A percentile compares a stretch with the other conserved stretches of the same genome.
phyloP scores from a whole-genome alignment of 2,113 vertebrate genomes.

The Neofelis nebulosa region DNA sequence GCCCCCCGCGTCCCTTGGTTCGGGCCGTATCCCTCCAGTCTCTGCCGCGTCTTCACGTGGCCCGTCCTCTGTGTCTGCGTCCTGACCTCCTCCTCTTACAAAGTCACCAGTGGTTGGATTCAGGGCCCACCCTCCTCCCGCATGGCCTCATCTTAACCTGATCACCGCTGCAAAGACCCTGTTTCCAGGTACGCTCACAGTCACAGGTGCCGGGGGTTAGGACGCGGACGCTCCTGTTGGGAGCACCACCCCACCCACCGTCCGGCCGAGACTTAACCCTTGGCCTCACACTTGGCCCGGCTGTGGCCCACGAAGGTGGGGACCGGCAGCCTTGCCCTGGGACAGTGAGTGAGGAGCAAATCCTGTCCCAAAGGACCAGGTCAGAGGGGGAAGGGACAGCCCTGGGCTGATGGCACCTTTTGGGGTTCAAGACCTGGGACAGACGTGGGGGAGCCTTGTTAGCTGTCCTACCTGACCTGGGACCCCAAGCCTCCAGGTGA shows the following conservation, averaged over 20 bases:
- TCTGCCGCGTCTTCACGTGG: fast-evolving
- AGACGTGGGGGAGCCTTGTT: neutral
- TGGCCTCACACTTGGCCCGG: neutral
- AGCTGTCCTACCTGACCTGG: neutral
- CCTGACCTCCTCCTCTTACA: neutral
- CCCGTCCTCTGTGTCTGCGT: neutral
- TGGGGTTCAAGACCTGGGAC: neutral
- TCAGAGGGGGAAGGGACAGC: fast-evolving
- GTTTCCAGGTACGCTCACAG: too few relatives aligned
- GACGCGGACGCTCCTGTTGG: neutral
- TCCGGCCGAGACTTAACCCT: neutral
- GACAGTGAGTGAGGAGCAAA: too few relatives aligned
- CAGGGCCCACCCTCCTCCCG: neutral
- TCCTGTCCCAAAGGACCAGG: neutral
- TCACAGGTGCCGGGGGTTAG: too few relatives aligned
- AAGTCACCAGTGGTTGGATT: too few relatives aligned
- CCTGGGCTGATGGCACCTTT: neutral
- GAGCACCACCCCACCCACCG: too few relatives aligned
- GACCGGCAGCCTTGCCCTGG: neutral
- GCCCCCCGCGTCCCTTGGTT: fast-evolving
- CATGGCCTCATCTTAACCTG: neutral
- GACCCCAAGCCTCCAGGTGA: neutral
- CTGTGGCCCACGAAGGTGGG: neutral
- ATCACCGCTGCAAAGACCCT: neutral
- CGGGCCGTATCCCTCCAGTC: fast-evolving